phyloP scores from a whole-genome alignment of 2,888 invertebrate species.

The Myathropa florea region DNA sequence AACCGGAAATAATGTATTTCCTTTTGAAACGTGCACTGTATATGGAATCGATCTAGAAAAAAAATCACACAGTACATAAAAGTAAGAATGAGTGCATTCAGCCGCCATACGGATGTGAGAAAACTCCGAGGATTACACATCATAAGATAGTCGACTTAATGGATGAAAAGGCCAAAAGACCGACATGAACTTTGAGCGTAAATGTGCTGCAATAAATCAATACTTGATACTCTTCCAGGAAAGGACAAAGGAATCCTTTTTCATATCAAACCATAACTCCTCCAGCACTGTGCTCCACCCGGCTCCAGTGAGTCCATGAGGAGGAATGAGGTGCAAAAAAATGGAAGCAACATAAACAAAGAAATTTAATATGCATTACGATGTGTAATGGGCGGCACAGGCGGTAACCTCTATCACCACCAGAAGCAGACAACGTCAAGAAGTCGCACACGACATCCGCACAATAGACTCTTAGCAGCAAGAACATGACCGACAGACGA shows the following conservation, averaged over 20 bases:
- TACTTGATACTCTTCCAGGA: constrained; percentile 50
- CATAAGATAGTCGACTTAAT: constrained; percentile 16
- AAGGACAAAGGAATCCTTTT: constrained; percentile 48
- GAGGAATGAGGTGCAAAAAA: constrained; percentile 13
- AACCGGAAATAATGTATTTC: neutral
- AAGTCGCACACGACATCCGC: constrained; percentile 14
- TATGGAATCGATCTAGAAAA: neutral
- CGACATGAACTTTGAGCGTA: constrained; percentile 20
- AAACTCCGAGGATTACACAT: constrained; percentile 24
- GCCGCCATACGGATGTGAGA: neutral
- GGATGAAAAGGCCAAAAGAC: constrained; percentile 46
- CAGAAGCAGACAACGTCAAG: constrained; percentile 3
- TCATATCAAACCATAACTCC: neutral
- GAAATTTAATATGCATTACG: constrained; percentile 55
- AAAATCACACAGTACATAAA: neutral
- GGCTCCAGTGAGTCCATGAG: constrained; percentile 22
- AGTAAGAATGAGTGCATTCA: neutral
- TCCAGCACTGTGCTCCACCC: neutral
- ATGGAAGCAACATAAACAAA: constrained; percentile 43
- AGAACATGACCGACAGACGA: neutral
- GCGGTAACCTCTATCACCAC: neutral
- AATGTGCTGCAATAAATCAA: constrained; percentile 48
- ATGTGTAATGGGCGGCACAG: constrained; percentile 33
- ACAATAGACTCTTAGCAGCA: neutral
- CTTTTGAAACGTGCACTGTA: neutral